Conservation (phyloP, 2,888 invertebrate species). For the Piscicola geometra region DNA sequence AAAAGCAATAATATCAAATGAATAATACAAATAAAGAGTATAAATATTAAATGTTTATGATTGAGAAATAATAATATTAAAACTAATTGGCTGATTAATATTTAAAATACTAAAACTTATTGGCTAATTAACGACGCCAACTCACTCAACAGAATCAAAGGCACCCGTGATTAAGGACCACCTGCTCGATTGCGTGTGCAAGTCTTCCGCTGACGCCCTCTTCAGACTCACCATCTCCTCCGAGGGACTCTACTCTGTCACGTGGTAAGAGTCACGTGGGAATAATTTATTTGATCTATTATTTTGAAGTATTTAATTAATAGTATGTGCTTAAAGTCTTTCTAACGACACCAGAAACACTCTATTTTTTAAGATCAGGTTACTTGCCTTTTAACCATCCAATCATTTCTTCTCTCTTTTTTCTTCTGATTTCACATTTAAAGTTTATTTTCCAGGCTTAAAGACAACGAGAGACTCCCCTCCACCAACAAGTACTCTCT, state of each 20-base stretch:
- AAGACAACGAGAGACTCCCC: slow-evolving; percentile 41
- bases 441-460: slow-evolving; percentile 38
- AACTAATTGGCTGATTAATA: not conserved
- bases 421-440: too few species aligned
- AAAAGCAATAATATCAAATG: too few species aligned
- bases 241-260: not conserved
- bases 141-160: not conserved
- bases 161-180: not conserved
- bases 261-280: not conserved
- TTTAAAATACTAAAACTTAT: not conserved
- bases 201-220: not conserved
- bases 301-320: too few species aligned
- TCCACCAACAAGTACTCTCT: slow-evolving; percentile 47
- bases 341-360: too few species aligned
- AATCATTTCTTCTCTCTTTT: too few species aligned
- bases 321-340: too few species aligned
- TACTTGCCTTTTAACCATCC: too few species aligned
- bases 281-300: too few species aligned
- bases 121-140: not conserved
- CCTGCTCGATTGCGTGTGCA: not conserved
- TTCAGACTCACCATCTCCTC: not conserved
- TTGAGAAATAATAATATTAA: not conserved
- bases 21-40: too few species aligned
- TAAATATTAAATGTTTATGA: too few species aligned
- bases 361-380: too few species aligned